These are phyloP conservation scores for Globodera ellingtonae DNA, from an alignment of 1,140 invertebrate genomes.

Conservation along the genomic window DNA sequence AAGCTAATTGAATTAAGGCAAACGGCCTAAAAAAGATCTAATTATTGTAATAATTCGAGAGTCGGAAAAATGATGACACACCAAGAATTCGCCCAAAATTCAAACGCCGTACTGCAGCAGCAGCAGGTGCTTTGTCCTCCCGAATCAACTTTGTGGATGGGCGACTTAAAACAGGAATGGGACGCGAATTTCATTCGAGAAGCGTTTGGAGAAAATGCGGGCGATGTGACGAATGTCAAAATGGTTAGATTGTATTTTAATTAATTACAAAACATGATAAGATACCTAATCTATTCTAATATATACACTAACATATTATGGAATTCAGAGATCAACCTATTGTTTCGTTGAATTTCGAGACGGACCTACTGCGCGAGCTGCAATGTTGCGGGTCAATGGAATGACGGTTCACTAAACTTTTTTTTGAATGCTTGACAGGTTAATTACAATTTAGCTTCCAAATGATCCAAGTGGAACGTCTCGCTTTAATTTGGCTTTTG, in stretches of 20 bases:
- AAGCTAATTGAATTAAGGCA: too few relatives aligned
- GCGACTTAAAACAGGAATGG: constrained; percentile 55
- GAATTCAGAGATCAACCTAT: constrained; percentile 35
- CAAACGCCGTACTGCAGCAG: not conserved
- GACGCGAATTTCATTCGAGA: constrained; percentile 51
- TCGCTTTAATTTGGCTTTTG: constrained; percentile 61
- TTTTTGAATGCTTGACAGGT: not conserved
- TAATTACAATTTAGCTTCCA: constrained; percentile 26
- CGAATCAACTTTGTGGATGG: constrained; percentile 63
- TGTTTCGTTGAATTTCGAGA: constrained; percentile 58
- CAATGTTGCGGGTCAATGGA: constrained; percentile 56
- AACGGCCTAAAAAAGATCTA: too few relatives aligned
- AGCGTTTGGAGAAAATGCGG: constrained; percentile 47
- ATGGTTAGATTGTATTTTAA: constrained; percentile 35
- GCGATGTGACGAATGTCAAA: constrained; percentile 50
- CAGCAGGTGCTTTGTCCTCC: constrained; percentile 13
- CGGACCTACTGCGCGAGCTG: constrained; percentile 50
- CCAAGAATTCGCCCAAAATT: not conserved
- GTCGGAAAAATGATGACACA: not conserved
- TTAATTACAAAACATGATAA: not conserved
- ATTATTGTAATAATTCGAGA: not conserved
- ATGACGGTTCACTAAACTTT: constrained; percentile 23
- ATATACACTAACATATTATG: constrained; percentile 15
- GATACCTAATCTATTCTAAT: constrained; percentile 29
- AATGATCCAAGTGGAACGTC: constrained; percentile 35